Evolutionary conservation across 1,140 invertebrate genomes (phyloP), one percentile per base, ranked within the genome.

Genomic region (Radopholus similis): DNA sequence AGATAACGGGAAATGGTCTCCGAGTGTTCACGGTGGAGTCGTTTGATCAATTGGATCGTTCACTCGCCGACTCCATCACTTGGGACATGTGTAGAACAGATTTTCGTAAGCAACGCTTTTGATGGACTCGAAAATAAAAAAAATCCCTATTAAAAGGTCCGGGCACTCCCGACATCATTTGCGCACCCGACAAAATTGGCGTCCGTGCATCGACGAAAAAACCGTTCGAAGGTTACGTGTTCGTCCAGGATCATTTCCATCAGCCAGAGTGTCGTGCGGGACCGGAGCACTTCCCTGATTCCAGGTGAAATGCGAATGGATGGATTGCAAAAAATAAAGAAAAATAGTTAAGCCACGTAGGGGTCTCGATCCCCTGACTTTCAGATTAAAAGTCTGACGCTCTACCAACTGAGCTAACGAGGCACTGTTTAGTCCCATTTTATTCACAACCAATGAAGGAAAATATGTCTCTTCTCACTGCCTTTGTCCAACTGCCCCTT

Each of bases 71-170:
- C 47, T 81, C 79, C 3, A 44, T 81, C 11, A 81, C 80, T 26
- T 81, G 77, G 75, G 76, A 82, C 51, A 82, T 82, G 80, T 81
- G 79, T 68, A 71, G 77, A 37, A 82, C 80, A 11, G 79, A 81
- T 42, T 81, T 81, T 63, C 66, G 77, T 77, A 49, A 64, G 66
- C 4, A 23, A 26, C 42, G 30, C 21, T 0, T 28, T 21, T 6
- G 6, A 21, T 56, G 21, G 11, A 13, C 56, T 40, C 6, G 4
- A 21, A 55, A 55, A 21, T 55, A 8, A 28, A 4, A 55, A 55
- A 55, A 58, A 4, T 47, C 38, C 23, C 35, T 8, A 44, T 57
- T 58, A 30, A 32, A 58, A 58, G 77, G 79, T 18, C 79, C 79
- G 0, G 80, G 80, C 30, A 78, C 78, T 2, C 79, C 79, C 6